phyloP scores from a whole-genome alignment of 1,140 invertebrate genomes.

The Berghia stephanieae region DNA sequence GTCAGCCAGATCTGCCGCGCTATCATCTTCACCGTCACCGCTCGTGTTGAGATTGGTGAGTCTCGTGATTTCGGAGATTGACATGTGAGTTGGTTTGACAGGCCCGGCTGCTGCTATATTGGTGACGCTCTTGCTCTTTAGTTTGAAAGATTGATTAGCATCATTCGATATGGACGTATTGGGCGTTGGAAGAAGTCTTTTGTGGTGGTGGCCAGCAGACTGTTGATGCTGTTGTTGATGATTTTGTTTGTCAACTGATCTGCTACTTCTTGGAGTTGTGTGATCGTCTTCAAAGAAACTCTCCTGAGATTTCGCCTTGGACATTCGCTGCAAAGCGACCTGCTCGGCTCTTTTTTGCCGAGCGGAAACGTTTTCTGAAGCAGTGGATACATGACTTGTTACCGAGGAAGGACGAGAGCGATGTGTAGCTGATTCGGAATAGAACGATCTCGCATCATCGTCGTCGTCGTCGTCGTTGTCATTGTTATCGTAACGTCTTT shows the following conservation, averaged over 20 bases:
- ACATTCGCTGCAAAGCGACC: conserved; percentile 29
- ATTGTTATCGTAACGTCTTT: too few relatives aligned
- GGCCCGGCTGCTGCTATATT: conserved; percentile 47
- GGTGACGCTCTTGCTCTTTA: conserved; percentile 55
- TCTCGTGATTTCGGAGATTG: conserved; percentile 44
- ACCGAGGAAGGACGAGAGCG: conserved; percentile 47
- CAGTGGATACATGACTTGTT: conserved; percentile 45
- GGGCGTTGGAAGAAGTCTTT: conserved; percentile 53
- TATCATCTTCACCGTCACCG: conserved; percentile 39
- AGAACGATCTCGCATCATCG: conserved; percentile 20
- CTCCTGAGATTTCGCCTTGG: conserved; percentile 52
- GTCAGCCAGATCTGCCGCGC: conserved; percentile 3
- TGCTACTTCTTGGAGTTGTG: too few relatives aligned
- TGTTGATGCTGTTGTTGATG: conserved; percentile 17
- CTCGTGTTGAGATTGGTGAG: conserved; percentile 38
- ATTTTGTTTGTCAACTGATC: too few relatives aligned
- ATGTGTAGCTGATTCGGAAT: conserved; percentile 4
- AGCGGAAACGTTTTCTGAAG: conserved; percentile 43
- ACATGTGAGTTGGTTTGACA: conserved; percentile 55
- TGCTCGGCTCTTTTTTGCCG: conserved; percentile 27
- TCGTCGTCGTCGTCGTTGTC: too few relatives aligned
- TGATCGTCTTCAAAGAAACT: conserved; percentile 46
- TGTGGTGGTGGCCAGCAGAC: conserved; percentile 33
- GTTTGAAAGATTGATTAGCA: conserved; percentile 42
- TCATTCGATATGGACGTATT: conserved; percentile 41